Conservation (phyloP, 2,113 vertebrate genomes). For the Albula goreensis region DNA sequence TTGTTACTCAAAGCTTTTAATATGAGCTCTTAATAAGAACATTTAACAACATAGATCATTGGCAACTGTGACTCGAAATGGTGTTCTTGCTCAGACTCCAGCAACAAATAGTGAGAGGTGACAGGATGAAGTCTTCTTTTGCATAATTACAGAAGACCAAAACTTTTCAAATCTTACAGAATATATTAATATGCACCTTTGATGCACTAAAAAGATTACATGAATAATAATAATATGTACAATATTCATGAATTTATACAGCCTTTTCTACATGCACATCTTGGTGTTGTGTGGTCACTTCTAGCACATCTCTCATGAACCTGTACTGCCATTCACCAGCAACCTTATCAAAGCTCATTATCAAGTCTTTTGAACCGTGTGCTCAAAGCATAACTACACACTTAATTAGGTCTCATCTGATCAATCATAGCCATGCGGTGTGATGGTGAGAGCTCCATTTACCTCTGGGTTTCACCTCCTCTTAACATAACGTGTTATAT, state of each 20-base stretch:
- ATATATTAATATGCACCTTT: too few relatives aligned
- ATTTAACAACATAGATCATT: background rate
- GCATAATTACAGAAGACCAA: too few relatives aligned
- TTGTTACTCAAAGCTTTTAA: background rate
- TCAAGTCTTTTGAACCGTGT: constrained; percentile 69
- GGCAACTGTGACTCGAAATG: background rate
- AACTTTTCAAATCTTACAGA: too few relatives aligned
- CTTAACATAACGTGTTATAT: too few relatives aligned
- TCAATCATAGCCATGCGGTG: constrained; percentile 62
- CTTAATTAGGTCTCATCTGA: constrained; percentile 67
- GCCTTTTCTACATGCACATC: too few relatives aligned
- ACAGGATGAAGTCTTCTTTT: background rate
- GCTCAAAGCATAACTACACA: constrained; percentile 66
- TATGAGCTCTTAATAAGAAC: background rate
- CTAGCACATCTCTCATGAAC: constrained; percentile 32
- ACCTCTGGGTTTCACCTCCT: background rate
- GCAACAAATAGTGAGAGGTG: background rate
- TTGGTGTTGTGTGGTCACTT: constrained; percentile 7
- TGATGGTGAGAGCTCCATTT: constrained; percentile 44
- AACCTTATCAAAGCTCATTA: constrained; percentile 71
- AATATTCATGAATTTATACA: too few relatives aligned
- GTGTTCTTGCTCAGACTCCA: background rate
- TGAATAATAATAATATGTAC: too few relatives aligned
- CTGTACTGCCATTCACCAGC: constrained; percentile 49
- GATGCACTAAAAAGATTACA: too few relatives aligned